Conservation (phyloP, 2,888 invertebrate species). For the Ganaspis brasiliensis region DNA sequence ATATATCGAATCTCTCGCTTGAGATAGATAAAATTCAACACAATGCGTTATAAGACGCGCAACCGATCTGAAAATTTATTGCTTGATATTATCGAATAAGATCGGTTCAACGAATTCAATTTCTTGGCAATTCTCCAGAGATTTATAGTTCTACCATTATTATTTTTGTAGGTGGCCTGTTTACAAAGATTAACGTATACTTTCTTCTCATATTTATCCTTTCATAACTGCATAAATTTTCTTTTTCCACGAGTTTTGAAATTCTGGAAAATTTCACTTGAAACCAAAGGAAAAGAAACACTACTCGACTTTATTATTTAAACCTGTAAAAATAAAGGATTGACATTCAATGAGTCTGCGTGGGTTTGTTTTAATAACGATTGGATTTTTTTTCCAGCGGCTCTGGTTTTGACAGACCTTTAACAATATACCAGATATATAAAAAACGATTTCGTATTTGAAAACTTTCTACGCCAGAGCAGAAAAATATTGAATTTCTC, state of each 20-base stretch:
- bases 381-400: background rate
- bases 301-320: background rate
- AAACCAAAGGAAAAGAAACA: background rate
- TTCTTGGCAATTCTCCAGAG: slow-evolving; percentile 9
- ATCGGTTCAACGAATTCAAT: slow-evolving; percentile 22
- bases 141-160: background rate
- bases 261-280: background rate
- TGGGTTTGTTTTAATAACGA: background rate
- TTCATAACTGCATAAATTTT: background rate
- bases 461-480: background rate
- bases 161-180: background rate
- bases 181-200: background rate
- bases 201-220: background rate
- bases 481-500: background rate
- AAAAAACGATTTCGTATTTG: slow-evolving; percentile 1
- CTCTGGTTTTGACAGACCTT: slow-evolving; percentile 7
- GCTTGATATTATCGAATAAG: slow-evolving; percentile 24
- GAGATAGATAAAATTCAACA: background rate
- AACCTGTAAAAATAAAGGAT: background rate
- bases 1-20: slow-evolving; percentile 3
- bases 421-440: background rate
- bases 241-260: background rate
- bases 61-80: slow-evolving; percentile 14
- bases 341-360: background rate
- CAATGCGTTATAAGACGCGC: slow-evolving; percentile 5